These are phyloP conservation scores for Notospermus geniculatus DNA, from an alignment of 1,140 invertebrate species.

Conservation along the genomic window DNA sequence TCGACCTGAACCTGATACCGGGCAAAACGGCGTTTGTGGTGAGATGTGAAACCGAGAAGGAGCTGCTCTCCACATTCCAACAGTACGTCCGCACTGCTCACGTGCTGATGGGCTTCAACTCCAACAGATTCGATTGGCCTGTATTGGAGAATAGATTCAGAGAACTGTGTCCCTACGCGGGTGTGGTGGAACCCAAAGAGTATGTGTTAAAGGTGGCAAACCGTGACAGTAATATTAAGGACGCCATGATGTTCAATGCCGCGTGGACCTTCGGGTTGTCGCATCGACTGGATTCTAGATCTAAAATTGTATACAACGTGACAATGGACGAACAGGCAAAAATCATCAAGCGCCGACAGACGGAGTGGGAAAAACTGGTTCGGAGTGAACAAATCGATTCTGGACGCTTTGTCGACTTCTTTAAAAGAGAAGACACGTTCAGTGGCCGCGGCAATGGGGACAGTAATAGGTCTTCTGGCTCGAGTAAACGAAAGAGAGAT, in stretches of 20 bases:
- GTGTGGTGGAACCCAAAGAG: slow-evolving; percentile 1
- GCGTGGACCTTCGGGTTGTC: background rate
- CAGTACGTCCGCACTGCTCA: background rate
- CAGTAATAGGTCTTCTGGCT: no score
- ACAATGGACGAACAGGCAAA: background rate
- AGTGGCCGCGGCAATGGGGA: no score
- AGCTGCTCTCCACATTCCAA: background rate
- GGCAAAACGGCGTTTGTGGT: background rate
- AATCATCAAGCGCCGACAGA: background rate
- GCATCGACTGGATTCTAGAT: background rate
- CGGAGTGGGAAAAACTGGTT: background rate
- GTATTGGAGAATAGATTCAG: slow-evolving; percentile 3
- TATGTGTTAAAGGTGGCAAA: background rate
- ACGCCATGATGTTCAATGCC: background rate
- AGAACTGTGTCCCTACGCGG: background rate
- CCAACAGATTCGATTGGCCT: background rate
- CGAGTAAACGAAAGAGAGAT: no score
- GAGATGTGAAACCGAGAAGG: background rate
- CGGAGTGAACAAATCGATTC: background rate
- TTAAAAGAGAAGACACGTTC: no score
- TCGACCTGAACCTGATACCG: slow-evolving; percentile 6
- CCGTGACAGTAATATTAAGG: background rate
- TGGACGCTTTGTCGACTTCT: background rate
- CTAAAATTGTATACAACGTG: background rate
- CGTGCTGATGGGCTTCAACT: background rate